phyloP scores from a whole-genome alignment of 2,888 invertebrate genomes.

The Amiota mariae region DNA sequence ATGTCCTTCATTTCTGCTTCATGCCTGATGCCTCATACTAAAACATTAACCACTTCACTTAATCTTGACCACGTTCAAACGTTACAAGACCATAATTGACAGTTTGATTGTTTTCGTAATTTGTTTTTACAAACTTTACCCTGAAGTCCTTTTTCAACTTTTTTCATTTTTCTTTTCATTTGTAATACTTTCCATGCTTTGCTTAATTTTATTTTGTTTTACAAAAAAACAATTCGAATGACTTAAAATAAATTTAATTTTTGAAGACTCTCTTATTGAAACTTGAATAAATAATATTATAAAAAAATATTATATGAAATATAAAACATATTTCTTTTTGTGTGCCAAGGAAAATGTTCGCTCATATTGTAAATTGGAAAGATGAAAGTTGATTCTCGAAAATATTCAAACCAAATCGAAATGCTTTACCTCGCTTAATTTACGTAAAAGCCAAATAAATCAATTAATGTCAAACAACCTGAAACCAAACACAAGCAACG shows the following conservation, averaged over 20 bases:
- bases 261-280: constrained; percentile 8
- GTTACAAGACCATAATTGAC: constrained; percentile 57
- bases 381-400: neutral
- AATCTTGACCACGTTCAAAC: constrained; percentile 48
- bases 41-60: constrained; percentile 13
- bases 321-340: neutral
- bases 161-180: constrained; percentile 6
- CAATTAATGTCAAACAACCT: constrained; percentile 71
- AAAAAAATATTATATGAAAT: neutral
- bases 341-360: neutral
- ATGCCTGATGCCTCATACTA: neutral
- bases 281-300: neutral
- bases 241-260: neutral
- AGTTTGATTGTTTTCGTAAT: constrained; percentile 62
- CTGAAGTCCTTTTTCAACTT: constrained; percentile 56
- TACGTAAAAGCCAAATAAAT: constrained; percentile 68
- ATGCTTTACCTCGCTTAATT: constrained; percentile 55
- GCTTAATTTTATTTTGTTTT: neutral
- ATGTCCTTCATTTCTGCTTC: too few relatives aligned
- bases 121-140: constrained; percentile 58
- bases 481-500: constrained; percentile 49
- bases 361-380: neutral
- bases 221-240: neutral
- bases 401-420: neutral
- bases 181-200: neutral